Evolutionary conservation across 2,888 invertebrate species (phyloP), one percentile per base, ranked within the genome.

Genomic region (Peribatodes rhomboidaria): DNA sequence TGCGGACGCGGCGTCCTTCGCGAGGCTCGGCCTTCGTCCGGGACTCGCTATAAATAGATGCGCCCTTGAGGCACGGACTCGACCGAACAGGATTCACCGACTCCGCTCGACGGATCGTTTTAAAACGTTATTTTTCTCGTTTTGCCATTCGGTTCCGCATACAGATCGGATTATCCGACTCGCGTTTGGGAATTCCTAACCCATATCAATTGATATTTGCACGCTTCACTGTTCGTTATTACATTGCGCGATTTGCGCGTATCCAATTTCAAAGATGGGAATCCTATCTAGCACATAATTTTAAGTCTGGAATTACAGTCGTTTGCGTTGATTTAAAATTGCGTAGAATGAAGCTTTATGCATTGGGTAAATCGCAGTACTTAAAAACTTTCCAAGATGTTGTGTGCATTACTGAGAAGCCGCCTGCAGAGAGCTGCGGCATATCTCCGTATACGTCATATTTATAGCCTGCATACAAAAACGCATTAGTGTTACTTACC

Each of bases 61-160:
- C 86, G 89, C 89, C 90, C 91, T 91, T 91, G 90, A 86, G 84
- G 83, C 78, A 58, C 75, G 82, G 87, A 80, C 57, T 59, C 44
- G 39, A 33, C 84, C 85, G 86, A 89, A 90, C 90, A 86, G 89
- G 90, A 91, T 90, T 89, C 89, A 90, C 89, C 78, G 78, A 90
- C 89, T 79, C 78, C 79, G 77, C 57, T 33, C 20, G 18, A 31
- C 47, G 67, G 69, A 73, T 70, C 76, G 58, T 57, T 71, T 70
- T 72, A 20, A 69, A 77, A 69, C 66, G 73, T 72, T 70, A 69
- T 71, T 18, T 50, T 50, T 27, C 41, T 18, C 37, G 14, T 46
- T 56, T 44, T 55, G 41, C n/a, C 20, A 22, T 59, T 53, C 35
- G 41, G 55, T 54, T 54, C 54, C 59, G 64, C 54, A 55, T 35